Conservation (phyloP, 2,113 vertebrate species). For the Sminthopsis crassicaudata region DNA sequence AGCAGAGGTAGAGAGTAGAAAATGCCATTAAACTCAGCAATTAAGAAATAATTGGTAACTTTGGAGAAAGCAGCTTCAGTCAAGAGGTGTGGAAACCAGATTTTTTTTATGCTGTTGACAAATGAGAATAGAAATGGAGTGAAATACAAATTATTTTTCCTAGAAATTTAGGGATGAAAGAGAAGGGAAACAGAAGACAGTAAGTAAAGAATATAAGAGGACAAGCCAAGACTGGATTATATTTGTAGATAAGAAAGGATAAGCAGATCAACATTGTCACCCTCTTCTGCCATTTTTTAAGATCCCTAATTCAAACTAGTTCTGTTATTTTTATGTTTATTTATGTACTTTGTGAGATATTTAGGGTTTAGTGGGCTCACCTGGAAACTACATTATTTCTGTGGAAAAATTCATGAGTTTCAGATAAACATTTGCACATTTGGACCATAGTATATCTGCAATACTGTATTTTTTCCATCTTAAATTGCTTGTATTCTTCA, state of each 20-base stretch:
- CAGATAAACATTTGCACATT: neutral
- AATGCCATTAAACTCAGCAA: neutral
- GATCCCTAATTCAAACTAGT: neutral
- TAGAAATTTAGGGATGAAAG: neutral
- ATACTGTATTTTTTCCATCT: accelerated
- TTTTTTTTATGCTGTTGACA: neutral
- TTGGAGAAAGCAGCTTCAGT: neutral
- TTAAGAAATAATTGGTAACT: neutral
- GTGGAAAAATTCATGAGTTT: neutral
- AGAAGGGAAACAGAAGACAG: neutral
- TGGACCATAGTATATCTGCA: neutral
- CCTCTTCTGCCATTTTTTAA: neutral
- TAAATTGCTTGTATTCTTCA: neutral
- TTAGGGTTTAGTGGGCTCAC: neutral
- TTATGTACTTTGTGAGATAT: neutral
- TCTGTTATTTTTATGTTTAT: neutral
- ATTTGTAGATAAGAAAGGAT: neutral
- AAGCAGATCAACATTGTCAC: neutral
- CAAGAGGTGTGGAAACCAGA: neutral
- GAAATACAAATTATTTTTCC: neutral
- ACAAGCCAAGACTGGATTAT: neutral
- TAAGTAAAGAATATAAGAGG: neutral
- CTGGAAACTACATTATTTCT: neutral
- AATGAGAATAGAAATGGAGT: too few species aligned
- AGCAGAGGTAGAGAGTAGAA: neutral